Percentiles rank a stretch among this genome's conserved stretches.
These are phyloP conservation scores for Anomalospiza imberbis DNA, from an alignment of 2,797 vertebrate species.

Conservation along the genomic window DNA sequence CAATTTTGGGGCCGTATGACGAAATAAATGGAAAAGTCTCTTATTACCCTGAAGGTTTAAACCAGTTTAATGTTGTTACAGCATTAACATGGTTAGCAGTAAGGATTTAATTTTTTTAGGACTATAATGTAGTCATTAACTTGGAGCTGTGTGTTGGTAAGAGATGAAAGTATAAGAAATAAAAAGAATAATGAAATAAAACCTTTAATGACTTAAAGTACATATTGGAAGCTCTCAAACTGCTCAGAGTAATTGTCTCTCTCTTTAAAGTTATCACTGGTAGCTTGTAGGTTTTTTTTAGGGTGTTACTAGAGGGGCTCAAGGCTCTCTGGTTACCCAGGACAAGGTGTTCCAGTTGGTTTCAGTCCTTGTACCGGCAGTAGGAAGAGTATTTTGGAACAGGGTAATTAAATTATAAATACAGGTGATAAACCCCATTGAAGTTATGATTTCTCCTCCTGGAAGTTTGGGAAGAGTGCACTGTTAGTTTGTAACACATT, in stretches of 20 bases:
- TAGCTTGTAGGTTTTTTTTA: not conserved
- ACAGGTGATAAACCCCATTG: not conserved
- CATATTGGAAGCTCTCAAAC: not conserved
- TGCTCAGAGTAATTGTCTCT: not conserved
- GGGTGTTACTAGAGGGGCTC: not conserved
- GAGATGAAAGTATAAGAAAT: not conserved
- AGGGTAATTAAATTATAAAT: not conserved
- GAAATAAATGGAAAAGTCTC: not conserved
- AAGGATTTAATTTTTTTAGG: not conserved
- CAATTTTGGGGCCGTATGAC: fast-evolving
- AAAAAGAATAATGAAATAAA: not conserved
- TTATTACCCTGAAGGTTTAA: not conserved
- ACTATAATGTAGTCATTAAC: not conserved
- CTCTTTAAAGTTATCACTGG: not conserved
- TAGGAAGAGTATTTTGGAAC: not conserved
- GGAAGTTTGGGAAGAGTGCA: not conserved
- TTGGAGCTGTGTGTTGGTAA: not conserved
- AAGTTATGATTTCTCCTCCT: not conserved
- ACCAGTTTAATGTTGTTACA: not conserved
- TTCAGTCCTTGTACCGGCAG: not conserved
- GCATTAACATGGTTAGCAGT: not conserved
- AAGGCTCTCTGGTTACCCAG: not conserved
- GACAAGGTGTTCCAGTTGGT: fast-evolving
- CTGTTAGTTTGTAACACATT: not conserved
- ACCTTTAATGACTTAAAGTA: not conserved